Evolutionary conservation across 2,888 invertebrate genomes (phyloP), one percentile per base, ranked within the genome.

Genomic region (Elmis aenea): DNA sequence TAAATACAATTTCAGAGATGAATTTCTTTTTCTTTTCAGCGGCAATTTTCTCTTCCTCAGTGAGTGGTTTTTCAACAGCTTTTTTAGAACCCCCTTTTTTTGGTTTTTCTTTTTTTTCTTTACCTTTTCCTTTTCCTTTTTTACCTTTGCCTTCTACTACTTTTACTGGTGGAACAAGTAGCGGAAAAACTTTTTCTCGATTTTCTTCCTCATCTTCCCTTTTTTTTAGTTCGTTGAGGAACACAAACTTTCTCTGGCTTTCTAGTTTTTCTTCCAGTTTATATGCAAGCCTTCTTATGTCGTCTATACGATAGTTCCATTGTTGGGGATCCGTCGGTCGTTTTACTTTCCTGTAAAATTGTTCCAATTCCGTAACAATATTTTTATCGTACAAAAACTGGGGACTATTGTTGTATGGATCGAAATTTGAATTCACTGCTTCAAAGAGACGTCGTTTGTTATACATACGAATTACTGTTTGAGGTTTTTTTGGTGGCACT

Each of bases 371-470:
- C 14, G 41, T 34, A 12, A 54, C 43, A 14, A 45, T 27, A 5
- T 34, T 22, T 23, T 50, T 39, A 18, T 51, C 38, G 26, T 53
- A 53, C 9, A 42, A 8, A 37, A 48, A 53, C 13, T 45, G 42
- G 2, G 45, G 32, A n/a, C 42, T 33, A 3, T 31, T 26, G n/a
- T 41, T 13, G 12, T 28, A 15, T 8, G 37, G 21, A 5, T 36
- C 32, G 29, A 46, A 46, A 18, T 48, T 35, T 5, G 41, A 32
- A 42, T 50, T 52, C 11, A 38, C 20, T 2, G 48, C 45, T 46
- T 53, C 53, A 15, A 53, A 53, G 12, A 50, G 22, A 28, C 50
- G 45, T 22, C 42, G 42, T 38, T 53, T 50, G 14, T 42, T 35
- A 25, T 44, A 38, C 15, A 15, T 25, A 15, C 40, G 40, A 12